These are phyloP conservation scores for Dryadula phaetusa DNA, from an alignment of 2,888 invertebrate species.

Conservation along the genomic window DNA sequence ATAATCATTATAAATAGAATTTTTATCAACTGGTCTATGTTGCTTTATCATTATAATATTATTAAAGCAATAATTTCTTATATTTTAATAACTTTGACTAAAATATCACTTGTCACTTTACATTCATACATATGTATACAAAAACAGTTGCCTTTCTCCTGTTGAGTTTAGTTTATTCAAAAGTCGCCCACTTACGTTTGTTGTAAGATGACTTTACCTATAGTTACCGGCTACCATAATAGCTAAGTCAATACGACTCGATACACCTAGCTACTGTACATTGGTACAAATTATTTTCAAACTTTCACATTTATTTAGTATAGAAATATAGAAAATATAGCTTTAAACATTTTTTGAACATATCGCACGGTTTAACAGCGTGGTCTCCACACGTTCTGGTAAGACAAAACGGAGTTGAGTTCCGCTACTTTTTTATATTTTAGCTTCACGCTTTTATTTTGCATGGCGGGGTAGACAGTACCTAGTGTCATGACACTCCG, in stretches of 20 bases:
- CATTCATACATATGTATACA: background rate
- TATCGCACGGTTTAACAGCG: too few species aligned
- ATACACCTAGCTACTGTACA: constrained; percentile 44
- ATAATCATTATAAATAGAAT: too few species aligned
- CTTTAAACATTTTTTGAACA: background rate
- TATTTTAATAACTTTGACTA: too few species aligned
- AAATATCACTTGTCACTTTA: background rate
- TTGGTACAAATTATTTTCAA: constrained; percentile 39
- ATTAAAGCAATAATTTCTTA: too few species aligned
- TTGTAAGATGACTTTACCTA: background rate
- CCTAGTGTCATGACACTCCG: too few species aligned
- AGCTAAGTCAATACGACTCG: constrained; percentile 10
- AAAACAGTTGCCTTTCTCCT: background rate
- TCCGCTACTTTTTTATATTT: too few species aligned
- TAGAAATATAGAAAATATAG: background rate
- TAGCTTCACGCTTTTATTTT: too few species aligned
- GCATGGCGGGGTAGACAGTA: too few species aligned
- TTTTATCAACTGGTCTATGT: too few species aligned
- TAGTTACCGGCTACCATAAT: constrained; percentile 3
- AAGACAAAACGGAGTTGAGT: too few species aligned
- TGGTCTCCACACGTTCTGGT: too few species aligned
- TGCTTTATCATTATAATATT: too few species aligned
- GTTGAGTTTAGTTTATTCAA: background rate
- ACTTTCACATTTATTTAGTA: constrained; percentile 32
- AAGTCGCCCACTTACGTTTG: constrained; percentile 19